Base-by-base conservation (phyloP, 2,888 invertebrate genomes). In the Torymus texanus region DNA sequence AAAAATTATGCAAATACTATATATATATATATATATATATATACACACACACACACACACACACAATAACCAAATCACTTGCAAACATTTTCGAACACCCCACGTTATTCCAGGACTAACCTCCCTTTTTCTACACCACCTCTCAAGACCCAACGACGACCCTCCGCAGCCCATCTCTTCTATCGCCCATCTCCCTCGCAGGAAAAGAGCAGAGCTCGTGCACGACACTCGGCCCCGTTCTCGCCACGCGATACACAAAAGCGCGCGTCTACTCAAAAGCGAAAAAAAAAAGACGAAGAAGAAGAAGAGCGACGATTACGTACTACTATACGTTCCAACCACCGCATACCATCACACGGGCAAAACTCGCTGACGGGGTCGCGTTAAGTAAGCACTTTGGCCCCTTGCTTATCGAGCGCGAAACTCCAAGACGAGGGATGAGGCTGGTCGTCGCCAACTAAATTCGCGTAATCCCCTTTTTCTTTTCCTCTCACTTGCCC, bases 361-460 rank as follows among this genome's bases (percentile, higher is more conserved):
- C 59, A 58, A 79, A 70, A 70, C 66, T 8, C 41, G 75, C 79
- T 75, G 79, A 75, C 79, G 56, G 70, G 13, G 18, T 59, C 41
- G 51, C 68, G 81, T 79, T 81, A 82, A 81, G 81, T 83, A 82
- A 83, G 80, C 83, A 83, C 82, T 82, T 82, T 82, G 75, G 62
- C 10, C 71, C 79, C 67, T 79, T 77, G 82, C 82, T 83, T 81
- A 79, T 82, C 83, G 77, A 79, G 82, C 83, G 79, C 70, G 21
- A 82, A 82, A 75, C 75, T 82, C 70, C 50, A 59, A 73, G 61
- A 21, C 21, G 21, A 21, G 21, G 21, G 21, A 21, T 1, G 14
- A 41, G 2, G 51, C n/a, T 11, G 18, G 16, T n/a, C 10, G 14
- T 56, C 50, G 21, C 66, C 14, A 74, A 66, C 61, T 67, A 53